A percentile compares a stretch with the other conserved stretches of the same genome.
Conservation (phyloP, 2,888 invertebrate species). For the Pantelozetes paolii region DNA sequence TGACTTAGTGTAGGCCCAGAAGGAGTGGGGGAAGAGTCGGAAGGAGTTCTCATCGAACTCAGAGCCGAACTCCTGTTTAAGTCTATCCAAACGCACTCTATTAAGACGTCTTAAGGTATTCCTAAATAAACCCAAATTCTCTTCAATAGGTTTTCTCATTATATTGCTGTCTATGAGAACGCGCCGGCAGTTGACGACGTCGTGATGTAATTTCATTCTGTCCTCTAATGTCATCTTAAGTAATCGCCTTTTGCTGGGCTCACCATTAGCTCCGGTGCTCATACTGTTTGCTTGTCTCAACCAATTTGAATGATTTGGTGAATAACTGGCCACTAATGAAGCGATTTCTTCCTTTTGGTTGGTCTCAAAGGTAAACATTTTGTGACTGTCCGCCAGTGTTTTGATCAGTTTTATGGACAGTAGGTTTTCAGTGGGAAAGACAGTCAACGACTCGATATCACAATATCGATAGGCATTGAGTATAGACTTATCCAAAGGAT, state of each 20-base stretch:
- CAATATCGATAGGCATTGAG: slow-evolving; percentile 83
- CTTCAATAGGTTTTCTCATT: slow-evolving; percentile 71
- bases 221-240: slow-evolving; percentile 76
- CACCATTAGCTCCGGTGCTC: slow-evolving; percentile 17
- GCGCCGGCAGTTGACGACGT: slow-evolving; percentile 74
- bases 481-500: slow-evolving; percentile 85
- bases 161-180: slow-evolving; percentile 76
- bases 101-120: slow-evolving; percentile 73
- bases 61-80: slow-evolving; percentile 36
- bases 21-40: slow-evolving; percentile 42
- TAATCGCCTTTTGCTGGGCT: slow-evolving; percentile 49
- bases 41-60: slow-evolving; percentile 43
- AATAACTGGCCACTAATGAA: slow-evolving; percentile 84
- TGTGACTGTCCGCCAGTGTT: slow-evolving; percentile 58
- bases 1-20: slow-evolving; percentile 82
- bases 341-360: slow-evolving; percentile 85
- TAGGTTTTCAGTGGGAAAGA: slow-evolving; percentile 87
- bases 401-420: slow-evolving; percentile 81
- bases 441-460: slow-evolving; percentile 82
- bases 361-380: slow-evolving; percentile 74
- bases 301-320: slow-evolving; percentile 69
- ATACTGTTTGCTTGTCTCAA: slow-evolving; percentile 48
- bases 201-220: slow-evolving; percentile 77
- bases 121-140: slow-evolving; percentile 76
- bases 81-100: slow-evolving; percentile 60